Evolutionary conservation across 2,888 invertebrate species (phyloP).

Genomic region (Ophonus ardosiacus): DNA sequence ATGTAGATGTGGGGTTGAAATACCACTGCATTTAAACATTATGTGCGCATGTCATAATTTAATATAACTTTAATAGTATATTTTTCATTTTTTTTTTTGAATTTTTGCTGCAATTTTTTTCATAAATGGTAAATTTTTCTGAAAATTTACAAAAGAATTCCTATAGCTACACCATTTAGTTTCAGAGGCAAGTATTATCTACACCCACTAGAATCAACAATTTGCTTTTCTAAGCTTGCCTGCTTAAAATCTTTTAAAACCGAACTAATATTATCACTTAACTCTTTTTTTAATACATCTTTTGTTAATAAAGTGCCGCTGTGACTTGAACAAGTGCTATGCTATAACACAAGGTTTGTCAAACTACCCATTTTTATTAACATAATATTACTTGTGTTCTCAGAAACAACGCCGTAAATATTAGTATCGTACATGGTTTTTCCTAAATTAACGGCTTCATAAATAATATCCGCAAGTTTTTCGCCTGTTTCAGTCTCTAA

Average conservation of each 20-base stretch:
- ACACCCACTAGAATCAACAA: constrained; percentile 58
- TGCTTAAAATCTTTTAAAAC: constrained; percentile 64
- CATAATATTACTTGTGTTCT: too few relatives aligned
- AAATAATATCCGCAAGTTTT: too few relatives aligned
- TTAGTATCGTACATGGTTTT: too few relatives aligned
- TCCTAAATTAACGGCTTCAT: too few relatives aligned
- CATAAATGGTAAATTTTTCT: constrained; percentile 47
- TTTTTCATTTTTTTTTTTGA: constrained; percentile 26
- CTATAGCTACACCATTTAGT: constrained; percentile 50
- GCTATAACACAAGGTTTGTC: constrained; percentile 64
- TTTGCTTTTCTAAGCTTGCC: constrained; percentile 63
- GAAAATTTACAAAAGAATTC: constrained; percentile 25
- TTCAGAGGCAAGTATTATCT: constrained; percentile 60
- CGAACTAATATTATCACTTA: constrained; percentile 58
- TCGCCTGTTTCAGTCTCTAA: too few relatives aligned
- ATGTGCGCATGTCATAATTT: too few relatives aligned
- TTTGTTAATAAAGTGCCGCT: constrained; percentile 67
- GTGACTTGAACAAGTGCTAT: constrained; percentile 67
- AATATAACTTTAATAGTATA: too few relatives aligned
- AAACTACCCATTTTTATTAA: constrained; percentile 67
- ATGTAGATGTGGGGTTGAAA: too few relatives aligned
- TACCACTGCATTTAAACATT: too few relatives aligned
- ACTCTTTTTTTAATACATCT: constrained; percentile 64
- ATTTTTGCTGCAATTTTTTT: background rate
- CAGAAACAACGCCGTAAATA: constrained; percentile 5